These are phyloP conservation scores for Chrysogorgia sp. DNA, from an alignment of 92 coral and sea anemone genomes.

Conservation along the genomic window DNA sequence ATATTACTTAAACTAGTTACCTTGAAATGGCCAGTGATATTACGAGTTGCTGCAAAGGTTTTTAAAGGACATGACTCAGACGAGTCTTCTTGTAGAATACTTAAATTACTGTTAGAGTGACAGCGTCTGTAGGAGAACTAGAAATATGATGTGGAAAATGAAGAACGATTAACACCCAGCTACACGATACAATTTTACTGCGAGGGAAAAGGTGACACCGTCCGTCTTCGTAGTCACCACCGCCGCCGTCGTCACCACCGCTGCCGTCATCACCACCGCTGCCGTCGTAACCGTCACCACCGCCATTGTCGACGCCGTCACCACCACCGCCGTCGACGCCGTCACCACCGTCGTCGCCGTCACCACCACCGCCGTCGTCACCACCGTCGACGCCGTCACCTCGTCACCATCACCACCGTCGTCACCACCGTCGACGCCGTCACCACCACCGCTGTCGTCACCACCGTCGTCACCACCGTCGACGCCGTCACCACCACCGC, in stretches of 20 bases:
- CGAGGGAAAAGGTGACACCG: too few relatives aligned
- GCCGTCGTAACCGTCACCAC: background rate
- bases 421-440: background rate
- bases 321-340: background rate
- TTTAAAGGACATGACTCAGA: background rate
- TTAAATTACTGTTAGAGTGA: background rate
- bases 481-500: background rate
- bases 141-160: background rate
- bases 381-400: background rate
- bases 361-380: background rate
- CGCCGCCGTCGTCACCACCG: too few relatives aligned
- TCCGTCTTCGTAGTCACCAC: too few relatives aligned
- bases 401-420: slow-evolving; percentile 1
- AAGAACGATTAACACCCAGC: too few relatives aligned
- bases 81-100: background rate
- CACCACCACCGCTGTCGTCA: slow-evolving; percentile 2
- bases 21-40: slow-evolving; percentile 1
- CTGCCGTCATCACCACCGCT: background rate
- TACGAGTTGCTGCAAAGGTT: background rate
- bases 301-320: background rate
- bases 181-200: too few relatives aligned
- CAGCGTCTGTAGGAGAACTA: background rate
- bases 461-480: background rate
- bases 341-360: background rate
- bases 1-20: background rate